phyloP scores from a whole-genome alignment of 2,797 vertebrate species.

The Pachyuromys duprasi region DNA sequence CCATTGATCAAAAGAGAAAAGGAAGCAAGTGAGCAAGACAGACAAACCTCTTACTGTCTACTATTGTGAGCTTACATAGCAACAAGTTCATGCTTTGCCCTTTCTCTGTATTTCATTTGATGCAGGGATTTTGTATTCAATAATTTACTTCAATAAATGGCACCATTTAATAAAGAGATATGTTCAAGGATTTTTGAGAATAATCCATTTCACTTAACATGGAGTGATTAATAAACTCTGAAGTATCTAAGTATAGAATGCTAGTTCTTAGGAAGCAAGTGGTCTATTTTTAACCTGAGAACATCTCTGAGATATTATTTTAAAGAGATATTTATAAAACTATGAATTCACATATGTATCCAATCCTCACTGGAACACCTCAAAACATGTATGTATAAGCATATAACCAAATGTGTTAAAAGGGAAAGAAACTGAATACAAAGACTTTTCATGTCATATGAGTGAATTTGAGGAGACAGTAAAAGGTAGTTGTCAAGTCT shows the following conservation, averaged over 20 bases:
- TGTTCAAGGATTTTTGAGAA: neutral
- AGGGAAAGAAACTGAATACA: neutral
- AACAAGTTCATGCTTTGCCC: neutral
- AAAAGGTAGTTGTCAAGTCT: neutral
- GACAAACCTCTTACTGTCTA: neutral
- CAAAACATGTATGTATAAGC: neutral
- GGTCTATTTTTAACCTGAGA: neutral
- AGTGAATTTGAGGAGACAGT: neutral
- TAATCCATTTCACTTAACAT: neutral
- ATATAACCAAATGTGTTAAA: neutral
- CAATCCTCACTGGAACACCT: neutral
- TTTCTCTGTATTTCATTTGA: neutral
- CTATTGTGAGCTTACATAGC: neutral
- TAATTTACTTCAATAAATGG: neutral
- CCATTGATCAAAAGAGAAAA: neutral
- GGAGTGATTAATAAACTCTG: neutral
- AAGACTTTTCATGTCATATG: neutral
- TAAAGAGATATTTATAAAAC: neutral
- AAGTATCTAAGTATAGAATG: neutral
- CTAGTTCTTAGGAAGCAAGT: neutral
- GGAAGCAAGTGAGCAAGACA: neutral
- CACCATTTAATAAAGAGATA: neutral
- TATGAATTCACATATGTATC: neutral
- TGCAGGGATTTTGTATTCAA: neutral
- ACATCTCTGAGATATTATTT: neutral